Conservation (phyloP, 2,888 invertebrate species). For the Petrolisthes cinctipes region DNA sequence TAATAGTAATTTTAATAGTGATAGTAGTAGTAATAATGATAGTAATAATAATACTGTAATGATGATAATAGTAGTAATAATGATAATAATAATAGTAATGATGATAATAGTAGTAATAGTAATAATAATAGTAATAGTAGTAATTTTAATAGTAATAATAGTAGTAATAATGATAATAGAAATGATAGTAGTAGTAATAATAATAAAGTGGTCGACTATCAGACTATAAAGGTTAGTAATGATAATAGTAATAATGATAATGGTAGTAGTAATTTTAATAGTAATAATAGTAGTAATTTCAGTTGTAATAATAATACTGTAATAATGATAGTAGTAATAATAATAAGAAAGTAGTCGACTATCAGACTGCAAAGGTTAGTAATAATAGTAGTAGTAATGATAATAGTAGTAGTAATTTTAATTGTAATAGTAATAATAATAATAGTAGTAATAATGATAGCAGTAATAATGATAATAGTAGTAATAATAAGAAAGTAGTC, state of each 20-base stretch:
- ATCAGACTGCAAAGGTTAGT: background rate
- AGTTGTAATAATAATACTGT: background rate
- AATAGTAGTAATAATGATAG: background rate
- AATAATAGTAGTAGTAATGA: background rate
- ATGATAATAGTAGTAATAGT: background rate
- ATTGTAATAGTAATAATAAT: too few species aligned
- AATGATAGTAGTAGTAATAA: conserved; percentile 98
- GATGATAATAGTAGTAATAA: background rate
- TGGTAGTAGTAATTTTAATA: conserved; percentile 14
- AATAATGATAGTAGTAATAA: background rate
- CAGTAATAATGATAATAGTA: conserved; percentile 73
- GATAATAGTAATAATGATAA: background rate
- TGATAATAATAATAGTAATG: background rate
- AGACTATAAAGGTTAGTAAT: conserved; percentile 90
- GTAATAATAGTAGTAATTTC: background rate
- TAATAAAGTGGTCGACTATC: conserved; percentile 98
- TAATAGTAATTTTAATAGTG: conserved; percentile 19
- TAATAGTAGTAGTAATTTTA: too few species aligned
- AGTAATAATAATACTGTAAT: background rate
- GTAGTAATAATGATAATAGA: conserved; percentile 72
- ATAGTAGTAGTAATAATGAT: conserved; percentile 4
- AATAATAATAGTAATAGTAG: background rate
- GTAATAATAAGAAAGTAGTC: conserved; percentile 97
- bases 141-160: too few species aligned
- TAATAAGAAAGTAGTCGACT: background rate